Base-by-base conservation (phyloP, 2,888 invertebrate genomes). In the Plebejus melissa region DNA sequence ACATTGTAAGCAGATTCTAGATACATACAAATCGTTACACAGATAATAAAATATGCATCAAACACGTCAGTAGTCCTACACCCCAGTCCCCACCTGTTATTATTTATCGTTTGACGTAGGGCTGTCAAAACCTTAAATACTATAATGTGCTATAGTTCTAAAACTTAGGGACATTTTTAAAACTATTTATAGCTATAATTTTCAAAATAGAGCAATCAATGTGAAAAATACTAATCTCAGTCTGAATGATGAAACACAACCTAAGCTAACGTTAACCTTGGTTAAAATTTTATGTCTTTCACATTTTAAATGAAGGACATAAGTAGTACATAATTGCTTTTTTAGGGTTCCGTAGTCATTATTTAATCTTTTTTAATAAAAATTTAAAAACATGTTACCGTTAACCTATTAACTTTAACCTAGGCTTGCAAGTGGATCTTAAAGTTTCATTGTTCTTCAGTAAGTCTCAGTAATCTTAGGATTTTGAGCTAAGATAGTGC, bases 51-150 rank as follows among this genome's bases (percentile, higher is more conserved):
- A 22, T 38, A 65, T 77, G 76, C 32, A 76, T 76, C 83, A 83
- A 81, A 77, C 81, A 82, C 46, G 22, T 46, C 71, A 46, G 13
- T 84, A 82, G 89, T 85, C 87, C 88, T 84, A 80, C 86, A 83
- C 88, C 90, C 90, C 83, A 83, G 80, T 82, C 88, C 90, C 90
- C 83, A 83, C 80, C 82, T 85, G 84, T 86, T 83, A 85, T 83
- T 85, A 85, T 84, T 77, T 79, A 79, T 83, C 83, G 81, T 80
- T 80, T 70, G 82, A 80, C 83, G 82, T 82, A 82, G 84, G 81
- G 82, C 81, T 79, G 82, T 79, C 85, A 86, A 85, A 85, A 87
- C 85, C 86, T 9, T n/a, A 70, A 38, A 38, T 41, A 70, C 38
- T 28, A 60, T 28, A 60, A 28, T n/a, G 2, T 3, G n/a, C 22